Base-by-base conservation (phyloP, 2,797 vertebrate species). In the Anguilla marmorata region DNA sequence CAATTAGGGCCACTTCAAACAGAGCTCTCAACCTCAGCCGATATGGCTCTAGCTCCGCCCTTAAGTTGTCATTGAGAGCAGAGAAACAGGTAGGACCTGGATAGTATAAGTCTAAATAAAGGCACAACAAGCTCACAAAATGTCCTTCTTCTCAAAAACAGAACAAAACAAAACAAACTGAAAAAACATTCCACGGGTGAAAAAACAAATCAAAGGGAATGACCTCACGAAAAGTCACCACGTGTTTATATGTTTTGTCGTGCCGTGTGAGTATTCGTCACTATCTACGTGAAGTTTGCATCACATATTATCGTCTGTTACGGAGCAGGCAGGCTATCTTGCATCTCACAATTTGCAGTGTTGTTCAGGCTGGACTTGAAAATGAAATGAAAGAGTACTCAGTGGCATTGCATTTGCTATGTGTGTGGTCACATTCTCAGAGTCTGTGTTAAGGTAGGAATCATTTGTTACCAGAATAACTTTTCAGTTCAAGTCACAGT, bases 1-100 rank as follows among this genome's bases (percentile, higher is more conserved):
- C 92, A 92, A 93, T 93, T 93, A 93, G 88, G 82, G 85, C 54
- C 48, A 91, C 91, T 93, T 94, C 91, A 94, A 94, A 93, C 86
- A 48, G 87, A 5, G 87, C 85, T 91, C 79, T 69, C 85, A 92
- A 89, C 89, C 92, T 90, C 83, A 11, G 84, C 63, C 85, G 84
- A 86, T 82, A 88, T 72, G 56, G 58, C 90, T 92, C 93, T 85
- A 56, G 82, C 88, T 90, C 83, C 76, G 88, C 88, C 63, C n/a
- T 11, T 89, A 92, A 91, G 89, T 89, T 86, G 89, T 85, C 58
- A 27, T 30, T 27, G 69, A 30, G 16, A 89, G 12, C 14, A 21
- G 83, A 86, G 86, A 85, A 79, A 87, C 87, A 89, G 88, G 86
- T 86, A 72, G 74, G 52, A 33, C 87, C 91, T 89, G 91, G 92